These are phyloP conservation scores for Meandrusa payeni DNA, from an alignment of 2,888 invertebrate genomes.

Conservation along the genomic window DNA sequence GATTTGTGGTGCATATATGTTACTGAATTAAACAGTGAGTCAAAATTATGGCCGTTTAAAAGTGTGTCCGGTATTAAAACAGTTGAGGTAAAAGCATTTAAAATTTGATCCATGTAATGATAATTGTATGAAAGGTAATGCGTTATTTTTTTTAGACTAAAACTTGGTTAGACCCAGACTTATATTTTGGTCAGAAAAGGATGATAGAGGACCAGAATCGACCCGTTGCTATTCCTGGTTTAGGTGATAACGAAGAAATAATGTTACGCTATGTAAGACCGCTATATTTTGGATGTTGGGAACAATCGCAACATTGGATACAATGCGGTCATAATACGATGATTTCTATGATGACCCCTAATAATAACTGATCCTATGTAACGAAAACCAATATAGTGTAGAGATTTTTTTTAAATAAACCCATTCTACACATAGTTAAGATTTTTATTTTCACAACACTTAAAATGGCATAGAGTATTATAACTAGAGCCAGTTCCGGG, in stretches of 20 bases:
- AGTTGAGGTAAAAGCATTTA: conserved; percentile 5
- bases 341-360: too few species aligned
- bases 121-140: not conserved
- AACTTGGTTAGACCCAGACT: conserved; percentile 76
- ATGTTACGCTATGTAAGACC: conserved; percentile 51
- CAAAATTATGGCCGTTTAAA: conserved; percentile 24
- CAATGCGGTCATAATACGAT: conserved; percentile 44
- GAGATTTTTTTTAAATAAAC: too few species aligned
- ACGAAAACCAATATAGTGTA: too few species aligned
- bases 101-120: not conserved
- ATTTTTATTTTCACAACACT: not conserved
- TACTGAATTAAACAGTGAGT: conserved; percentile 46
- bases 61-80: conserved; percentile 3
- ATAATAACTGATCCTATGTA: too few species aligned
- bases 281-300: conserved; percentile 52
- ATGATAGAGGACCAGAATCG: conserved; percentile 48
- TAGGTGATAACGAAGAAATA: conserved; percentile 46
- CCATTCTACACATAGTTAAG: too few species aligned
- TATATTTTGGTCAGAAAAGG: conserved; percentile 76
- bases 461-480: too few species aligned
- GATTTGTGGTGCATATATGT: conserved; percentile 81
- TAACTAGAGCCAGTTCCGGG: too few species aligned
- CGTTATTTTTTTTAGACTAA: conserved; percentile 6
- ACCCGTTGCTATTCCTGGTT: conserved; percentile 49
- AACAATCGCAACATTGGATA: conserved; percentile 53